A percentile compares a stretch with the other conserved stretches of the same genome.
Evolutionary conservation across 2,888 invertebrate genomes (phyloP).

Genomic region (Hirtodrosophila histrioides): DNA sequence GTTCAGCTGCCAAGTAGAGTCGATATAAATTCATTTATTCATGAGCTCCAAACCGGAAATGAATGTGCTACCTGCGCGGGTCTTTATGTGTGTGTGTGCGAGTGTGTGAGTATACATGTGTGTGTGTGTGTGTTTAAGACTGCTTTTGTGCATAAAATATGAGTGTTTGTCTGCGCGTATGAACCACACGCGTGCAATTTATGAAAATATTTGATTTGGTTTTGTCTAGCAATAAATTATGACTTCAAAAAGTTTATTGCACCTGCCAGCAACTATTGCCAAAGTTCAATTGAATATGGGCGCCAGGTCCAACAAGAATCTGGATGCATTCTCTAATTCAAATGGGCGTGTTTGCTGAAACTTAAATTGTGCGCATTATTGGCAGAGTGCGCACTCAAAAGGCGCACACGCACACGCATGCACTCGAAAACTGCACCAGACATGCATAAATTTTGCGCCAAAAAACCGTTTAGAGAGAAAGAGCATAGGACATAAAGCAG

Average conservation of each 20-base stretch:
- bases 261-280: slow-evolving; percentile 33
- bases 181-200: slow-evolving; percentile 36
- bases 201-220: slow-evolving; percentile 52
- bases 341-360: slow-evolving; percentile 59
- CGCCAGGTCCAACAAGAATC: slow-evolving; percentile 21
- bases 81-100: not conserved
- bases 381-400: slow-evolving; percentile 76
- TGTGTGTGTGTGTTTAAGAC: slow-evolving; percentile 22
- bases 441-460: slow-evolving; percentile 70
- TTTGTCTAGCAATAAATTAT: slow-evolving; percentile 49
- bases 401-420: slow-evolving; percentile 30
- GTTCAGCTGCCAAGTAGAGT: slow-evolving; percentile 66
- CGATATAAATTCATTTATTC: slow-evolving; percentile 80
- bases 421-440: slow-evolving; percentile 46
- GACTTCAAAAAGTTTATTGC: slow-evolving; percentile 37
- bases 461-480: slow-evolving; percentile 64
- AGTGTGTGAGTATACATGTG: slow-evolving; percentile 19
- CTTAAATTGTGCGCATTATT: slow-evolving; percentile 80
- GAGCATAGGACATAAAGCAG: not conserved
- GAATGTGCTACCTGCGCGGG: slow-evolving; percentile 54
- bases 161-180: slow-evolving; percentile 41
- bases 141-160: slow-evolving; percentile 51
- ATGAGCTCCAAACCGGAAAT: slow-evolving; percentile 74
- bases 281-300: slow-evolving; percentile 39
- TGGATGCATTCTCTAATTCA: slow-evolving; percentile 27